Evolutionary conservation across 2,113 vertebrate genomes (phyloP).

Genomic region (Scytalopus superciliaris): DNA sequence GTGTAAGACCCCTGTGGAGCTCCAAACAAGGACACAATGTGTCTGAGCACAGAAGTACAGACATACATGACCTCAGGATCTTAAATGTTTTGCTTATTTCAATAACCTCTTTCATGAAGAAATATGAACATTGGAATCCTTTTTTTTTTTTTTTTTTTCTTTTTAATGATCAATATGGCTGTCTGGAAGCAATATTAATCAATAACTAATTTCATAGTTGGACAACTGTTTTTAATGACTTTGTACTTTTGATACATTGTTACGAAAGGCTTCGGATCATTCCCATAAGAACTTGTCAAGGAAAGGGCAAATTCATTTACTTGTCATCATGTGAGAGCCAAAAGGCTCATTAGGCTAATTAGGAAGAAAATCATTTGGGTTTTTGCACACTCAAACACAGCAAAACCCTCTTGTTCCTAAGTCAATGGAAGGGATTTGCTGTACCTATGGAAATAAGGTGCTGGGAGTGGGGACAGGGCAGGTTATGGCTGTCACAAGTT

Average conservation of each 20-base stretch:
- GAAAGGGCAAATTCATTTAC: slow-evolving; percentile 73
- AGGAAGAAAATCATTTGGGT: slow-evolving; percentile 44
- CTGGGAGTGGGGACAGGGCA: background rate
- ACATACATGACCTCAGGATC: background rate
- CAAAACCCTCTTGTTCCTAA: background rate
- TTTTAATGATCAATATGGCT: slow-evolving; percentile 61
- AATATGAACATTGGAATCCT: background rate
- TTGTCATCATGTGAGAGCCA: slow-evolving; percentile 66
- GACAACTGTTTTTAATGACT: slow-evolving; percentile 78
- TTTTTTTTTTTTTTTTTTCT: background rate
- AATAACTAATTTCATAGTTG: slow-evolving; percentile 79
- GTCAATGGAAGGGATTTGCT: background rate
- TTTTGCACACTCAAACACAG: slow-evolving; percentile 23
- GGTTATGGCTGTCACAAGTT: background rate
- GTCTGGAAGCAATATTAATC: slow-evolving; percentile 74
- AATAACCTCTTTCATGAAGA: background rate
- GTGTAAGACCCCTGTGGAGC: background rate
- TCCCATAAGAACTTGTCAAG: slow-evolving; percentile 69
- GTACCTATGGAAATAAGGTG: background rate
- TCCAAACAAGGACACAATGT: background rate
- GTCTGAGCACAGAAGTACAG: background rate
- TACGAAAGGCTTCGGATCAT: slow-evolving; percentile 53
- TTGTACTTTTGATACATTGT: slow-evolving; percentile 60
- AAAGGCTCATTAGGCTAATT: slow-evolving; percentile 74
- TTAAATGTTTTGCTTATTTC: background rate